Base-by-base conservation (phyloP, 2,888 invertebrate genomes). In the Dyspetes luteomarginatus region DNA sequence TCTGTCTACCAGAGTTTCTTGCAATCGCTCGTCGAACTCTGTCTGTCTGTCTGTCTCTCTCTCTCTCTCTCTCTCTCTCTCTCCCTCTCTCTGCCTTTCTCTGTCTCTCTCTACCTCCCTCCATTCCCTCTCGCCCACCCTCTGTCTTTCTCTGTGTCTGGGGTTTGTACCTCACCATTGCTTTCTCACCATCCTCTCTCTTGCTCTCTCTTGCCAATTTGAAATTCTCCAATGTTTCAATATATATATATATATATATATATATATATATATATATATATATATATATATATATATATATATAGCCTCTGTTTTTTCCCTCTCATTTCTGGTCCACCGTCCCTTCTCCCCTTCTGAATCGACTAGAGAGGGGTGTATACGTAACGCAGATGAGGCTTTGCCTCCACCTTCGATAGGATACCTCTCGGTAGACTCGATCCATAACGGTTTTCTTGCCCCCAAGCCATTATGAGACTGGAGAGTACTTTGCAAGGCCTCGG, bases 11-110 rank as follows among this genome's bases (percentile, higher is more conserved):
- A 68, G 84, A 86, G 83, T 89, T 89, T 89, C 87, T 88, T 86
- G 86, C 86, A 86, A 88, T 88, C 85, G 84, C 88, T 88, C 87
- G 87, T 88, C 87, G 85, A 87, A 87, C 85, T 86, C 85, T 85
- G 85, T 84, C 83, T 85, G 85, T 71, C 36, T 52, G 22, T 45
- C 45, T 58, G 50, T 7, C 24, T 48, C 41, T 28, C 30, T 22
- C 12, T 0, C 45, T 30, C 55, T 28, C 7, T 52, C 36, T 43
- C 17, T 71, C 30, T 15, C 48, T 28, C 60, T 62, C 26, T 67
- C 50, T 60, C 19, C 60, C 68, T 52, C 52, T 62, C 65, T 56
- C 50, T 48, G 30, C 30, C 15, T 22, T 4, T 36, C n/a, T 41
- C 67, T 0, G 17, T 52, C 60, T 12, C 36, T 62, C 26, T 15